Conservation (phyloP, 2,113 vertebrate species). For the Gobius niger region DNA sequence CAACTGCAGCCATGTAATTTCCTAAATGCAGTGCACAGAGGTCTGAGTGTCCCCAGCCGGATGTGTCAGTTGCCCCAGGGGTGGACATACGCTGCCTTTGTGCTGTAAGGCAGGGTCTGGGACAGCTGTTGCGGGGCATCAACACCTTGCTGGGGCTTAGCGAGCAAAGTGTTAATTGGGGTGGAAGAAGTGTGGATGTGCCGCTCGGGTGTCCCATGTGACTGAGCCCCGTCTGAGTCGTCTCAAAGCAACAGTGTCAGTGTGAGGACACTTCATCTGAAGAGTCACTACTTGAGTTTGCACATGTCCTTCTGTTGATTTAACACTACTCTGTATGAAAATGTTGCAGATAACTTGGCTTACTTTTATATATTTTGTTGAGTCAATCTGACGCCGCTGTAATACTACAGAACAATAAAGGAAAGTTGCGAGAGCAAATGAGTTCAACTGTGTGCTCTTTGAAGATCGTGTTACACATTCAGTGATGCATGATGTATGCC, state of each 20-base stretch:
- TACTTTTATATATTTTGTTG: too few relatives aligned
- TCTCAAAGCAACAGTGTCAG: constrained; percentile 33
- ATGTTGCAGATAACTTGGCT: too few relatives aligned
- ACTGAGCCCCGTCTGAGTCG: constrained; percentile 19
- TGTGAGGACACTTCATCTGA: background rate
- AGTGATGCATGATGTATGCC: too few relatives aligned
- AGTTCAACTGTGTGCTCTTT: too few relatives aligned
- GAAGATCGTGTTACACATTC: too few relatives aligned
- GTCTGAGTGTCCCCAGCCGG: constrained; percentile 41
- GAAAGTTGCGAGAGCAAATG: too few relatives aligned
- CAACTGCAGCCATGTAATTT: constrained; percentile 14
- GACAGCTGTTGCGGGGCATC: constrained; percentile 68
- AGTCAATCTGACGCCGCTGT: too few relatives aligned
- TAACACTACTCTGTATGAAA: too few relatives aligned
- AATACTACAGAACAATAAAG: too few relatives aligned
- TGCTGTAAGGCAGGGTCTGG: constrained; percentile 29
- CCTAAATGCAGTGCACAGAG: constrained; percentile 19
- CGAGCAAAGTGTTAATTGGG: constrained; percentile 69
- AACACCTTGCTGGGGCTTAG: constrained; percentile 73
- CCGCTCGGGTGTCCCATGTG: constrained; percentile 47
- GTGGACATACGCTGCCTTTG: constrained; percentile 24
- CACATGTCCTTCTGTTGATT: background rate
- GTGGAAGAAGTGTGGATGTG: constrained; percentile 60
- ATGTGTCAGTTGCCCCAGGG: constrained; percentile 39
- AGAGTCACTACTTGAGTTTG: background rate